phyloP scores from a whole-genome alignment of 2,888 invertebrate species.

The Chironomus riparius region DNA sequence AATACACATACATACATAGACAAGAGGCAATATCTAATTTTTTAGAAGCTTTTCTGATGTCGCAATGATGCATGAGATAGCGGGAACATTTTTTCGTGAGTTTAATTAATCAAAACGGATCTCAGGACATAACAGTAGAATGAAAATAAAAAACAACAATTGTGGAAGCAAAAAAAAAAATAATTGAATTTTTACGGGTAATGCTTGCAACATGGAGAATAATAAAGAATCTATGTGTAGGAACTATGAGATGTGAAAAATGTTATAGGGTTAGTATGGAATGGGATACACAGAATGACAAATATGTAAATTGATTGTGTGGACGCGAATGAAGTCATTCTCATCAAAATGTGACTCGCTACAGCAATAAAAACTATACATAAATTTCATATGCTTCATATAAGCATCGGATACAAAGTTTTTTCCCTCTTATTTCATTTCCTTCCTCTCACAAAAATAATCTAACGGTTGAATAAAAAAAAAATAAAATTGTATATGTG shows the following conservation, averaged over 20 bases:
- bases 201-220: background rate
- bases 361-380: background rate
- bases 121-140: background rate
- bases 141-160: background rate
- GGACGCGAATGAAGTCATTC: conserved; percentile 17
- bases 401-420: background rate
- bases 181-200: conserved; percentile 24
- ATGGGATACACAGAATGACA: conserved; percentile 16
- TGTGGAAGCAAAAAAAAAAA: conserved; percentile 2
- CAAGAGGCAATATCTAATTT: conserved; percentile 21
- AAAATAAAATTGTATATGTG: background rate
- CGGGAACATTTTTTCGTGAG: conserved; percentile 17
- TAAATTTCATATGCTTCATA: background rate
- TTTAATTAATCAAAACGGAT: conserved; percentile 28
- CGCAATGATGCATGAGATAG: conserved; percentile 24
- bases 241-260: background rate
- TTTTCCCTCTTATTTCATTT: background rate
- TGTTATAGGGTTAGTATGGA: background rate
- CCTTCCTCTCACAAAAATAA: background rate
- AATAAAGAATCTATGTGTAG: background rate
- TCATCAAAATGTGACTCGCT: background rate
- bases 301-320: conserved; percentile 20
- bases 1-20: background rate
- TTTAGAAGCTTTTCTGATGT: conserved; percentile 22
- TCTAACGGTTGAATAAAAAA: too few relatives aligned